phyloP scores from a whole-genome alignment of 2,888 invertebrate species.

The Pterostichus madidus region DNA sequence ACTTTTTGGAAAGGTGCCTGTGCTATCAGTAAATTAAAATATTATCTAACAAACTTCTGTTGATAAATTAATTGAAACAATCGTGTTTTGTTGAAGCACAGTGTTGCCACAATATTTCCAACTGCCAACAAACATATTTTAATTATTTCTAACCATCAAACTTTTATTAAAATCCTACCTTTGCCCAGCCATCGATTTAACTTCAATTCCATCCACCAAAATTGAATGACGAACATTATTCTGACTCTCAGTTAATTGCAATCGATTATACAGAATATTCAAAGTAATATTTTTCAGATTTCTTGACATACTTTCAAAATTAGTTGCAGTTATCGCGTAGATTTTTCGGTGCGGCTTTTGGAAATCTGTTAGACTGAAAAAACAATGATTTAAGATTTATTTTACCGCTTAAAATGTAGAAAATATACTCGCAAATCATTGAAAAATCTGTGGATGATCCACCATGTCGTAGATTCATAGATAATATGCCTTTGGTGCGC shows the following conservation, averaged over 20 bases:
- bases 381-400: neutral
- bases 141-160: too few relatives aligned
- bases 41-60: too few relatives aligned
- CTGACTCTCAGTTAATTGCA: conserved; percentile 70
- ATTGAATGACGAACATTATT: conserved; percentile 55
- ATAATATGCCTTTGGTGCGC: conserved; percentile 77
- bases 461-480: conserved; percentile 75
- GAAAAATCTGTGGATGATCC: conserved; percentile 76
- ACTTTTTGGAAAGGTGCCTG: too few relatives aligned
- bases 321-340: conserved; percentile 75
- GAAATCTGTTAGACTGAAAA: conserved; percentile 22
- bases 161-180: conserved; percentile 71
- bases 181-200: conserved; percentile 75
- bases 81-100: too few relatives aligned
- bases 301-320: conserved; percentile 72
- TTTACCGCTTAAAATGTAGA: conserved; percentile 16
- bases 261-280: conserved; percentile 72
- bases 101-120: too few relatives aligned
- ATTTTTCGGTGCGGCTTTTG: conserved; percentile 70
- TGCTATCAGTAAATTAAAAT: too few relatives aligned
- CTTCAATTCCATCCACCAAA: conserved; percentile 73
- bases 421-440: conserved; percentile 78
- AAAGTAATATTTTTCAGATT: conserved; percentile 72
- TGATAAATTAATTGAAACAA: too few relatives aligned
- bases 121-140: too few relatives aligned